Conservation (phyloP, 2,888 invertebrate species). For the Harpalus rufipes region DNA sequence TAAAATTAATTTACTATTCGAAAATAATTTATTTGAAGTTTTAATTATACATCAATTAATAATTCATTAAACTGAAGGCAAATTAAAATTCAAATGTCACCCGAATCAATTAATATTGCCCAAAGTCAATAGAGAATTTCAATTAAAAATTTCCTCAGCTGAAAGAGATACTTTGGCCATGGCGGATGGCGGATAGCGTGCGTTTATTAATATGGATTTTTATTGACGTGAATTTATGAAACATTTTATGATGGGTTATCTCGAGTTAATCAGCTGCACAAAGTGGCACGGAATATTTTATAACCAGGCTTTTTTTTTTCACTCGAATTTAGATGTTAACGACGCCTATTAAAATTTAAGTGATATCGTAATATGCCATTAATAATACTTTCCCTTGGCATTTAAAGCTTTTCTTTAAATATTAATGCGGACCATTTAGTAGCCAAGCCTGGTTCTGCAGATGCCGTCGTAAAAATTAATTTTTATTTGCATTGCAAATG, state of each 20-base stretch:
- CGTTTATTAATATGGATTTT: constrained; percentile 38
- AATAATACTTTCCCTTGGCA: constrained; percentile 59
- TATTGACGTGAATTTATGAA: constrained; percentile 50
- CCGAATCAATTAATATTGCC: constrained; percentile 46
- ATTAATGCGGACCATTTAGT: constrained; percentile 47
- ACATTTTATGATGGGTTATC: constrained; percentile 49
- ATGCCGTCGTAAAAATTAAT: constrained; percentile 55
- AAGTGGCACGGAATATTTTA: constrained; percentile 61
- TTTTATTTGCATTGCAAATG: constrained; percentile 55
- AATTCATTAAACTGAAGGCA: constrained; percentile 33
- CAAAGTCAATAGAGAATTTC: constrained; percentile 32
- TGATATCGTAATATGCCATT: constrained; percentile 62
- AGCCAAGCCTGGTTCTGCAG: constrained; percentile 36
- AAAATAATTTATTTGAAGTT: constrained; percentile 47
- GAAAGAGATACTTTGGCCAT: constrained; percentile 17
- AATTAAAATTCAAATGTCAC: constrained; percentile 46
- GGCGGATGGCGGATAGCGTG: too few relatives aligned
- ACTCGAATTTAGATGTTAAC: constrained; percentile 61
- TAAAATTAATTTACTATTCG: constrained; percentile 33
- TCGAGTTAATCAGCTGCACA: constrained; percentile 42
- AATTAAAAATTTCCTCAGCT: constrained; percentile 40
- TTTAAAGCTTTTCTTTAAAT: constrained; percentile 59
- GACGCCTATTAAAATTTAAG: constrained; percentile 58
- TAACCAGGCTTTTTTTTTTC: constrained; percentile 51
- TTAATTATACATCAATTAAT: constrained; percentile 53